Percentiles rank a stretch among this genome's conserved stretches.
phyloP scores from a whole-genome alignment of 2,888 invertebrate species.

The Caenorhabditis drosophilae region DNA sequence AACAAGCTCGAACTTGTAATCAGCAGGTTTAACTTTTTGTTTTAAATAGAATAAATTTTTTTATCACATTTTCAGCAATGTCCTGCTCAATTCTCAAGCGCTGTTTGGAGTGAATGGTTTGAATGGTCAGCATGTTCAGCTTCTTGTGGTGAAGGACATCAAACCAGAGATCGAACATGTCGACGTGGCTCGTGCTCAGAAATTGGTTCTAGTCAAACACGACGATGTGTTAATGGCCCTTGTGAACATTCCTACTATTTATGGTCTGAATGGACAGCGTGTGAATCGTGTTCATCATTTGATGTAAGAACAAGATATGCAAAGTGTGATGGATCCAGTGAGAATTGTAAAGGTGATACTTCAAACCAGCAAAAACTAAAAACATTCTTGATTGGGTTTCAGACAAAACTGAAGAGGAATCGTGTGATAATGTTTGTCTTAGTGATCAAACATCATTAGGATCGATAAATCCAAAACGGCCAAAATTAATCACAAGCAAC shows the following conservation, averaged over 20 bases:
- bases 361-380: too few species aligned
- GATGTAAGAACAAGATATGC: constrained; percentile 35
- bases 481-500: constrained; percentile 35
- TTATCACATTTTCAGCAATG: constrained; percentile 44
- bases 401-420: constrained; percentile 47
- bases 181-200: constrained; percentile 31
- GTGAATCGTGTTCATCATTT: constrained; percentile 51
- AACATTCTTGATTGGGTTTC: constrained; percentile 2
- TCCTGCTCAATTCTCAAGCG: constrained; percentile 19
- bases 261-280: constrained; percentile 77
- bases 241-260: constrained; percentile 42
- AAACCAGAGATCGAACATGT: constrained; percentile 39
- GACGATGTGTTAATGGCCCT: constrained; percentile 44
- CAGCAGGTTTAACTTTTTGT: constrained; percentile 51
- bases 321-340: constrained; percentile 23
- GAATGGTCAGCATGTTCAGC: constrained; percentile 56
- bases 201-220: constrained; percentile 17
- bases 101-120: constrained; percentile 48
- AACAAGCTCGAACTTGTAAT: constrained; percentile 67
- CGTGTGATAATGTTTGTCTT: constrained; percentile 45
- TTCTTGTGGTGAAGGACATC: constrained; percentile 61
- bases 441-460: constrained; percentile 24
- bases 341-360: constrained; percentile 29
- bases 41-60: not conserved
- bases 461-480: constrained; percentile 11